Base-by-base conservation (phyloP, 1,140 invertebrate species). In the Venustaconcha ellipsiformis region DNA sequence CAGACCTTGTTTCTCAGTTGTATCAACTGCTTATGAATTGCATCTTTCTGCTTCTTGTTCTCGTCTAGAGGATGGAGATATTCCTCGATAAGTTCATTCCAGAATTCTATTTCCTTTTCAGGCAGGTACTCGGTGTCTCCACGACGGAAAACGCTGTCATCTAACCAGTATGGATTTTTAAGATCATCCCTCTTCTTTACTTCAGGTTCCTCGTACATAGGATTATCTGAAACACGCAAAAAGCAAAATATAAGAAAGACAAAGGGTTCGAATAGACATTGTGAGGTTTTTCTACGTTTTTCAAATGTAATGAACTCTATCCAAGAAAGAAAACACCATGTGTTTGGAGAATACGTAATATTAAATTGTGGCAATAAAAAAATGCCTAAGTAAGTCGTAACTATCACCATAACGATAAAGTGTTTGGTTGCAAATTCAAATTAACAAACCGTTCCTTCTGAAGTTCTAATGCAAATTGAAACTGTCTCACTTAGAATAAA, bases 131-230 rank as follows among this genome's bases (percentile, higher is more conserved):
- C 80, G 26, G 74, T 74, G 14, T 72, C 57, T 14, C 81, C 80
- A 14, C 82, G 59, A 3, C 77, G 70, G 17, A 88, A 71, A 26
- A 75, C 67, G 1, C 94, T 94, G 87, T 99, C 96, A 87, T 96
- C 95, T 71, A 98, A 94, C 97, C 97, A 99, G 83, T 95, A 96
- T 0, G 97, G 97, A 88, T 97, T 96, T 15, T 94, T 93, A 1
- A 96, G 90, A 79, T 95, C 94, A 82, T 97, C 80, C 14, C 81
- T 73, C 60, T 62, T 57, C 20, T 64, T 66, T 20, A 72, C 72
- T 17, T 79, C 78, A 57, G 76, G 75, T 57, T 80, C 79, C 30
- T 72, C 15, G 67, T 67, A 84, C 20, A 79, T 5, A 30, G 84
- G 84, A 69, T 86, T 86, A 14, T 57, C 84, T 85, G 74, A 1